Evolutionary conservation across 2,797 vertebrate genomes (phyloP), one percentile per base, ranked within the genome.

Genomic region (Acrossocheilus fasciatus): DNA sequence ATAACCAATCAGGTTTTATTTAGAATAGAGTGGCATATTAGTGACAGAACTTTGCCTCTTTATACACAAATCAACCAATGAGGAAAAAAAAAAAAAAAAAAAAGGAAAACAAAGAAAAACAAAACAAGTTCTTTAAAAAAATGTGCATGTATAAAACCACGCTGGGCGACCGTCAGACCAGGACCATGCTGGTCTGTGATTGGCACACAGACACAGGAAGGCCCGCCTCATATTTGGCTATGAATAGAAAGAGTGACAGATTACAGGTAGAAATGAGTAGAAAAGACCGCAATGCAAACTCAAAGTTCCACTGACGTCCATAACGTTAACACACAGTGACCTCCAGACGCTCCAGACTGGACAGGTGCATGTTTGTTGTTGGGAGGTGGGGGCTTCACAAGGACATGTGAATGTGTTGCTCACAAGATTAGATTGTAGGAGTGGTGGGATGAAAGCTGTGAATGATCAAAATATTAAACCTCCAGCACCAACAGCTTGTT

Each of bases 71-170:
- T 93, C 94, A 95, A 94, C 92, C 93, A 94, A 96, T 95, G 94
- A 95, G 82, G 30, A 30, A 30, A 30, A 30, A 30, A 30, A 30
- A 30, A 30, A 30, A 30, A 72, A 84, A 87, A 94, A n/a, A 95
- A 92, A 94, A 91, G 94, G 94, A 93, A 95, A 94, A 95, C 93
- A 43, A 36, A 30, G 47, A 43, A 83, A 94, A 95, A 92, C 94
- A 90, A 95, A 95, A 64, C 2, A 93, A 94, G 93, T 94, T 94
- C 92, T 94, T 93, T 95, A 45, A 95, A 94, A 96, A 96, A 96
- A 96, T 96, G 95, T 93, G 94, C 95, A 96, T 96, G 94, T 96
- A 96, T 96, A 96, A 96, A 96, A 96, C 94, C 95, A 96, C 95
- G 94, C 95, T 95, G 96, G 95, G 94, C 74, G 73, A 88, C 89